phyloP scores from a whole-genome alignment of 2,888 invertebrate species.

The Ptilodon capucinus region DNA sequence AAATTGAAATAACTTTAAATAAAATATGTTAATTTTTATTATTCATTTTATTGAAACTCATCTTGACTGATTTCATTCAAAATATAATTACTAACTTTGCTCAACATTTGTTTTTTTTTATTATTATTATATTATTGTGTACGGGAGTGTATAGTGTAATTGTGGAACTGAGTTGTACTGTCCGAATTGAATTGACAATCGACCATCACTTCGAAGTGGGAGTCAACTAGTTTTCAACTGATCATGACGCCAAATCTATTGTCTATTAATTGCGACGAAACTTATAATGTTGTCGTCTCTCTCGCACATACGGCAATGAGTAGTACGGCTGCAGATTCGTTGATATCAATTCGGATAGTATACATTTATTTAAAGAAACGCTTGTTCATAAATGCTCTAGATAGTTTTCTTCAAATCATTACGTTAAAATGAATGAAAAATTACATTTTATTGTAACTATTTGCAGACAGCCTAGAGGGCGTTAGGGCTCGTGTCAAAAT shows the following conservation, averaged over 20 bases:
- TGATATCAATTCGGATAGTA: background rate
- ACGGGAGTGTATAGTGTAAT: constrained; percentile 18
- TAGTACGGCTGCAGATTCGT: no score
- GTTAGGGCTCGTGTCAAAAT: background rate
- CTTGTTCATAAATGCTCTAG: background rate
- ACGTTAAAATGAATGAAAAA: background rate
- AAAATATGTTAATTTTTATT: no score
- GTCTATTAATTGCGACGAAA: no score
- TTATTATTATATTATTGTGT: no score
- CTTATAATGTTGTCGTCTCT: no score
- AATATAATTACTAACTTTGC: constrained; percentile 26
- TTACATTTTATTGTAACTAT: background rate
- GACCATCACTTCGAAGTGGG: background rate
- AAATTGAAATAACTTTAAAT: no score
- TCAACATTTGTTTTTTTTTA: constrained; percentile 21
- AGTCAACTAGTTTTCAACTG: no score
- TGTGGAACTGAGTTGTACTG: constrained; percentile 13
- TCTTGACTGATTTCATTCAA: constrained; percentile 7
- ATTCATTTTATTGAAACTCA: constrained; percentile 28
- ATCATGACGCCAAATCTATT: no score
- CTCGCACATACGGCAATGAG: no score
- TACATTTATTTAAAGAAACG: background rate
- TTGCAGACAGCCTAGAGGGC: background rate
- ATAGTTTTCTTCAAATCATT: background rate
- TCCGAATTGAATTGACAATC: background rate